A percentile compares a stretch with the other conserved stretches of the same genome.
These are phyloP conservation scores for Hirundichthys speculiger DNA, from an alignment of 2,113 vertebrate species.

Conservation along the genomic window DNA sequence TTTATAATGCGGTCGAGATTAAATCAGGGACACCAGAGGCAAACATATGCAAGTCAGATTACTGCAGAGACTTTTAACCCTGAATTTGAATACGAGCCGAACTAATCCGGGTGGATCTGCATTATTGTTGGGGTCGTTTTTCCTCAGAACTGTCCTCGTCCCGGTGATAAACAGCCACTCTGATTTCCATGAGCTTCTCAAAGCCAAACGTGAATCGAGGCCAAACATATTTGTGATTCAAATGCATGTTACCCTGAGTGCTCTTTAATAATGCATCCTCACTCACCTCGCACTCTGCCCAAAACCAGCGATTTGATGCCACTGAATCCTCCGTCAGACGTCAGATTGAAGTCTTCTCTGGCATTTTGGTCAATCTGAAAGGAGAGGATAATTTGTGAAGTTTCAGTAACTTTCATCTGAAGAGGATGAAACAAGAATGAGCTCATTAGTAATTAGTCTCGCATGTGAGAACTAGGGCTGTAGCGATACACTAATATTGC, in stretches of 20 bases:
- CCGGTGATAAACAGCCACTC: not conserved
- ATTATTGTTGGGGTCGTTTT: not conserved
- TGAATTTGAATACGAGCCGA: not conserved
- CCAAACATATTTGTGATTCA: constrained; percentile 23
- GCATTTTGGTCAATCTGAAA: constrained; percentile 61
- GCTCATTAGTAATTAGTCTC: not conserved
- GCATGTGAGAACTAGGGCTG: too few relatives aligned
- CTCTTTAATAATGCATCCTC: not conserved
- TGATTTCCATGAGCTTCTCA: constrained; percentile 1
- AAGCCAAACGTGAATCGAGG: not conserved
- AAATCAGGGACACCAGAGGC: not conserved
- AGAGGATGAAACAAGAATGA: not conserved
- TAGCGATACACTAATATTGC: too few relatives aligned
- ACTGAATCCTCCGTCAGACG: constrained; percentile 59
- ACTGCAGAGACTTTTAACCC: not conserved
- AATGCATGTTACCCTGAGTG: constrained; percentile 7
- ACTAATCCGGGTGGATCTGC: not conserved
- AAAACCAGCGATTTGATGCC: constrained; percentile 55
- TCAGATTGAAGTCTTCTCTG: constrained; percentile 69
- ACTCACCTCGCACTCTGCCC: constrained; percentile 60
- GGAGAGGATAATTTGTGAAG: not conserved
- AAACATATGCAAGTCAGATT: not conserved
- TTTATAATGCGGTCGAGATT: not conserved
- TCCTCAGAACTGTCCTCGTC: constrained; percentile 11
- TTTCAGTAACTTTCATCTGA: not conserved